A percentile compares a stretch with the other conserved stretches of the same genome.
phyloP scores from a whole-genome alignment of 2,113 vertebrate species.

The Solea senegalensis region DNA sequence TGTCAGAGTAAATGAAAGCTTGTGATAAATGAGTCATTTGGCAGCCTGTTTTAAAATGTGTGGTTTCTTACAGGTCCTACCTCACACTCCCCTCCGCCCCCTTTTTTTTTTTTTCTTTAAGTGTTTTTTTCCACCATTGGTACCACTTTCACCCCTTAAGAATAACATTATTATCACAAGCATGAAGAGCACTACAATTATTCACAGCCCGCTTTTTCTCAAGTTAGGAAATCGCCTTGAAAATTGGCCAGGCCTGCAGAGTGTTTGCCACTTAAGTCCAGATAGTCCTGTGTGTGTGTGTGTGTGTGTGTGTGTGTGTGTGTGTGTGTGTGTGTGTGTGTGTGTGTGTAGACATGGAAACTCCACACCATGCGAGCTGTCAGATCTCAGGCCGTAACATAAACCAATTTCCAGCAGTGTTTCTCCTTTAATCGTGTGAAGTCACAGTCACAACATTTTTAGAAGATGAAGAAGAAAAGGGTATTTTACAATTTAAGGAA shows the following conservation, averaged over 20 bases:
- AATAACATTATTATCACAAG: constrained; percentile 83
- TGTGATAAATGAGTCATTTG: constrained; percentile 68
- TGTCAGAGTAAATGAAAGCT: constrained; percentile 55
- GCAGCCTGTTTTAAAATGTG: constrained; percentile 53
- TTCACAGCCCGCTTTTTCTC: constrained; percentile 78
- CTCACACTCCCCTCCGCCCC: not conserved
- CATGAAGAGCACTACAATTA: constrained; percentile 82
- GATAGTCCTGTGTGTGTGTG: constrained; percentile 44
- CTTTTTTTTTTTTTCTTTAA: constrained; percentile 46
- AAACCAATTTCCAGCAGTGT: constrained; percentile 80
- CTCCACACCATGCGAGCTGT: constrained; percentile 62
- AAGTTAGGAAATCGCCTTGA: constrained; percentile 84
- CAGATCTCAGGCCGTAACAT: constrained; percentile 78
- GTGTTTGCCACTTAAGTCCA: constrained; percentile 76
- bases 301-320: constrained; percentile 39
- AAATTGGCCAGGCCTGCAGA: constrained; percentile 83
- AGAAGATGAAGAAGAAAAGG: constrained; percentile 54
- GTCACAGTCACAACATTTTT: constrained; percentile 66
- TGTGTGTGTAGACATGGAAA: constrained; percentile 48
- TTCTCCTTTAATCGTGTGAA: constrained; percentile 75
- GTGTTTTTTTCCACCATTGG: constrained; percentile 72
- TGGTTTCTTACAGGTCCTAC: constrained; percentile 68
- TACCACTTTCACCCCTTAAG: constrained; percentile 77
- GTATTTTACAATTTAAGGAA: constrained; percentile 54
- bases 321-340: constrained; percentile 44